Conservation (phyloP, 1,140 invertebrate species). For the Lordiphosa stackelbergi region DNA sequence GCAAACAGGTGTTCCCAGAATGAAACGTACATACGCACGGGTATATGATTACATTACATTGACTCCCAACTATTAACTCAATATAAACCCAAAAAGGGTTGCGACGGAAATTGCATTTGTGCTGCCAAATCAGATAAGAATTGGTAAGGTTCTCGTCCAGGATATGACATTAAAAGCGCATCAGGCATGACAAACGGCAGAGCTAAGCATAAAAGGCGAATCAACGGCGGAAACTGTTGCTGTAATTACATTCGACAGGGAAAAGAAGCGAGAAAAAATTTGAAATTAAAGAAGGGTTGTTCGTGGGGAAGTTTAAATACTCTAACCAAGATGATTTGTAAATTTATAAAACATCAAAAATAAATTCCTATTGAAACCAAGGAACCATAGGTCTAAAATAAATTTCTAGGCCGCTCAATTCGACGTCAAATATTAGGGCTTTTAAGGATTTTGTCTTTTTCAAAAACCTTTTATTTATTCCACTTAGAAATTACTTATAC, state of each 20-base stretch:
- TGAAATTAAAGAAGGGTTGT: neutral
- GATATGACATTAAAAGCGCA: constrained; percentile 73
- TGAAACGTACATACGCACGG: constrained; percentile 1
- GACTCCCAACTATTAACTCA: constrained; percentile 70
- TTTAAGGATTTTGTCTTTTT: too few relatives aligned
- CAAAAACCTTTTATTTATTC: too few relatives aligned
- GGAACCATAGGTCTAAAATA: too few relatives aligned
- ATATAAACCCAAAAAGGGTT: constrained; percentile 48
- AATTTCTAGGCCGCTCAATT: too few relatives aligned
- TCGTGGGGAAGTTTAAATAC: constrained; percentile 1
- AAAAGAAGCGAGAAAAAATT: constrained; percentile 8
- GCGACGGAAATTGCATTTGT: constrained; percentile 72
- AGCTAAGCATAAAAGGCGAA: constrained; percentile 18
- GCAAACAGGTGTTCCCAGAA: constrained; percentile 44
- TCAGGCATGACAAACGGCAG: constrained; percentile 21
- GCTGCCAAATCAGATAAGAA: constrained; percentile 67
- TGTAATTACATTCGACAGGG: constrained; percentile 57
- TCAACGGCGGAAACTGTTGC: constrained; percentile 56
- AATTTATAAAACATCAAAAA: too few relatives aligned
- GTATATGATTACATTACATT: constrained; percentile 31
- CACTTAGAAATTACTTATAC: too few relatives aligned
- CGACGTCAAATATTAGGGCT: too few relatives aligned
- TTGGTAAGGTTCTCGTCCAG: constrained; percentile 28
- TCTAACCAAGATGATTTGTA: neutral
- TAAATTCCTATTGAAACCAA: too few relatives aligned